Evolutionary conservation across 2,113 vertebrate genomes (phyloP), one percentile per base, ranked within the genome.

Genomic region (Acanthochromis polyacanthus): DNA sequence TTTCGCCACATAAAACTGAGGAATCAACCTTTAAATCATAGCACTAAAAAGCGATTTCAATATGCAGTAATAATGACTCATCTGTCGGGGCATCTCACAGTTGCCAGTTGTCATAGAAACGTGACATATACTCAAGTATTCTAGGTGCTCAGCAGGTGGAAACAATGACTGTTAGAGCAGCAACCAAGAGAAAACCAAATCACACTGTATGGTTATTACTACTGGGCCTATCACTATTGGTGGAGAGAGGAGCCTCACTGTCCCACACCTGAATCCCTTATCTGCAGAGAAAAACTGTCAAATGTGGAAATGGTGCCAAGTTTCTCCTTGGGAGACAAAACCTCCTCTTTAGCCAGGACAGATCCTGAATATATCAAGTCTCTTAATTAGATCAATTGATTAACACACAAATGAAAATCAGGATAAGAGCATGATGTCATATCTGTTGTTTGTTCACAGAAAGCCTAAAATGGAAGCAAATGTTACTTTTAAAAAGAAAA

Each of bases 51-150:
- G 10, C 38, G 12, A 15, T 12, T 15, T 43, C 7, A 43, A 15
- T 43, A 15, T 15, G 40, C 40, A 43, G n/a, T n/a, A n/a, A 12
- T 43, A 43, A 43, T 43, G 40, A 43, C 40, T 43, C 40, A 12
- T 43, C 40, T 43, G 40, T 43, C 2, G 15, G 40, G 40, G 14
- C 40, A 43, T 60, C 36, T 30, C 14, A n/a, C 17, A 4, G 73
- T 17, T 30, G 22, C 45, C 70, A 28, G 73, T 17, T 43, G 22
- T 53, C 70, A 28, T 10, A 62, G 48, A 25, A 64, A 60, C 12
- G 4, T 5, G 28, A 52, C 43, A 51, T 2, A 0, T 48, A 30
- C 14, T 6, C 10, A 25, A 1, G 43, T 38, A 58, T 50, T 71
- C 20, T 10, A 17, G 51, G 56, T 23, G 40, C n/a, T 22, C 23